A percentile compares a stretch with the other conserved stretches of the same genome.
Evolutionary conservation across 35 echinoderm and acorn worm genomes (phyloP).

Genomic region (Acanthaster planci): DNA sequence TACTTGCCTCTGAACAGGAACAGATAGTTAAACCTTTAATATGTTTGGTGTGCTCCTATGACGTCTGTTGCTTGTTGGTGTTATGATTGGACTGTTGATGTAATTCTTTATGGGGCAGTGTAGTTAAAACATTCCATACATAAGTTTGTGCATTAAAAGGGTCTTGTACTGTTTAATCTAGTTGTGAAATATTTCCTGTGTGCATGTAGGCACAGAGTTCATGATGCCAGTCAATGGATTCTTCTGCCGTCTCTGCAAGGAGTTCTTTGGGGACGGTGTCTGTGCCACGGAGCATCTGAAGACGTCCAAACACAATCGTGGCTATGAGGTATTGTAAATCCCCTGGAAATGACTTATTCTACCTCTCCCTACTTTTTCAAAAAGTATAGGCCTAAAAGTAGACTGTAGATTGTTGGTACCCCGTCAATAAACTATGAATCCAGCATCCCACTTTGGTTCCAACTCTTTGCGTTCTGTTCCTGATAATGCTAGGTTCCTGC

Average conservation of each 20-base stretch:
- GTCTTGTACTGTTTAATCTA: too few relatives aligned
- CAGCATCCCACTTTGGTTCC: too few relatives aligned
- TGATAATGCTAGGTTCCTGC: too few relatives aligned
- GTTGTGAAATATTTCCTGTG: neutral
- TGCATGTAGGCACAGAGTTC: constrained; percentile 66
- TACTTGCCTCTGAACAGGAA: too few relatives aligned
- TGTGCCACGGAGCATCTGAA: constrained; percentile 85
- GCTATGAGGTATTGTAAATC: constrained; percentile 65
- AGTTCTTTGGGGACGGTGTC: constrained; percentile 77
- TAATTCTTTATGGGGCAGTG: too few relatives aligned
- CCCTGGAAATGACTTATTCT: neutral
- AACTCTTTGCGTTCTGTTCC: too few relatives aligned
- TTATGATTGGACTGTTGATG: too few relatives aligned
- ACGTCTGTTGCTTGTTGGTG: too few relatives aligned
- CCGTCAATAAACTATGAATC: neutral
- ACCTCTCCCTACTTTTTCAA: neutral
- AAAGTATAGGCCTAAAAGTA: neutral
- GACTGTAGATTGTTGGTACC: neutral
- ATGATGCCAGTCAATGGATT: constrained; percentile 92
- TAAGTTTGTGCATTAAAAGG: too few relatives aligned
- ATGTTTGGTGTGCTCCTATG: too few relatives aligned
- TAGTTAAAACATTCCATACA: too few relatives aligned
- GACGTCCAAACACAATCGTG: constrained; percentile 66
- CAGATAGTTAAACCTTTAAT: too few relatives aligned
- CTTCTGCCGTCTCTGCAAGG: constrained; percentile 87